Base-by-base conservation (phyloP, 1,140 invertebrate species). In the Drosophila serrata region DNA sequence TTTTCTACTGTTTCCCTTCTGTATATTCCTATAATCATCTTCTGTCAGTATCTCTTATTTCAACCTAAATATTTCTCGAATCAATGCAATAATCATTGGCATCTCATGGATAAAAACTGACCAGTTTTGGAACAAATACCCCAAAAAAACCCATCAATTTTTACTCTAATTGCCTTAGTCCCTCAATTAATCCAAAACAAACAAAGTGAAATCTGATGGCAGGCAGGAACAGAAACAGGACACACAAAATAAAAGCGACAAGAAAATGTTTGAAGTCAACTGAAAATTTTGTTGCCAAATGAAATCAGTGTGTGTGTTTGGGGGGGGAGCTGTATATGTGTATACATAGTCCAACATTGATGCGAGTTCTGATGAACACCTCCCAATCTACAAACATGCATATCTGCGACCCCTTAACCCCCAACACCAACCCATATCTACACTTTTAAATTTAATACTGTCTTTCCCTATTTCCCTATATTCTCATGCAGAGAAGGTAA, bases 141-240 rank as follows among this genome's bases (percentile, higher is more conserved):
- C 9, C 43, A 35, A 40, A 33, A n/a, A 29, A 40, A 27, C 64
- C 51, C 35, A 75, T 75, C 51, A 75, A 75, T 51, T 75, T 75
- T 65, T 49, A 57, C 72, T 75, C 74, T 76, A 76, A 76, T 76
- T 76, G 73, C 61, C 73, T 46, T 51, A 55, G 55, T 40, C 40
- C 42, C 48, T 42, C 55, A 65, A 76, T 76, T 76, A 76, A 76
- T 76, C 73, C 61, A 40, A 43, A 57, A 46, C 29, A 75, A 48
- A 74, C 49, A 64, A 43, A 43, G 59, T 19, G 15, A 49, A 35
- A n/a, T 45, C 49, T n/a, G 59, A 55, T 35, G 49, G 24, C 24
- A 22, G 17, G 27, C 46, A 63, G 42, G 19, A 49, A 27, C 29
- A 48, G 29, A 17, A 51, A 49, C 17, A 48, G n/a, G n/a, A 35